Evolutionary conservation across 2,888 invertebrate species (phyloP).

Genomic region (Dendrolimus pini): DNA sequence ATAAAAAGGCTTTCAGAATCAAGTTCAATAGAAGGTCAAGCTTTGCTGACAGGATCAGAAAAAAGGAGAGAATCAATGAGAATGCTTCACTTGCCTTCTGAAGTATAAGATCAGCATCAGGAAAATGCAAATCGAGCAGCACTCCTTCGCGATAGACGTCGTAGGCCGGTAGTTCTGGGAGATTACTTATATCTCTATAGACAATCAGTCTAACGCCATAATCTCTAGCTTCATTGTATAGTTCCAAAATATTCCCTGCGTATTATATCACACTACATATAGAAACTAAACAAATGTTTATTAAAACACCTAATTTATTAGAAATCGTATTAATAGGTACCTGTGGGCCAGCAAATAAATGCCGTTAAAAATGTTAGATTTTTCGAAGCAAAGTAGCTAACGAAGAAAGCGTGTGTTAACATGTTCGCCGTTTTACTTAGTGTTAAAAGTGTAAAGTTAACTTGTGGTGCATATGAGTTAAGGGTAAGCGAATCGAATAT

Average conservation of each 20-base stretch:
- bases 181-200: conserved; percentile 8
- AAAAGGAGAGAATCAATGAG: too few relatives aligned
- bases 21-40: too few relatives aligned
- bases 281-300: too few relatives aligned
- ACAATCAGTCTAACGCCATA: conserved; percentile 29
- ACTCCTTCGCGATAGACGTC: conserved; percentile 44
- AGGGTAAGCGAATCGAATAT: too few relatives aligned
- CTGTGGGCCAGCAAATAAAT: conserved; percentile 48
- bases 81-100: conserved; percentile 19
- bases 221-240: conserved; percentile 19
- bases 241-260: conserved; percentile 9
- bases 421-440: too few relatives aligned
- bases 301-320: too few relatives aligned
- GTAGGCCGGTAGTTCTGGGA: conserved; percentile 26
- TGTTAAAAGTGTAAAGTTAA: too few relatives aligned
- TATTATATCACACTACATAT: background rate
- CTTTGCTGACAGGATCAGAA: too few relatives aligned
- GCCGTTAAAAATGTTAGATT: conserved; percentile 38
- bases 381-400: conserved; percentile 42
- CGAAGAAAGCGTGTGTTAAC: conserved; percentile 14
- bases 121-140: conserved; percentile 42
- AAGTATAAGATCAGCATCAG: conserved; percentile 22
- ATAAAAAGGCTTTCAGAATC: too few relatives aligned
- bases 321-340: conserved; percentile 18
- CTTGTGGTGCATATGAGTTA: too few relatives aligned